A percentile compares a stretch with the other conserved stretches of the same genome.
These are phyloP conservation scores for Synaphobranchus kaupii DNA, from an alignment of 2,797 vertebrate species.

Conservation along the genomic window DNA sequence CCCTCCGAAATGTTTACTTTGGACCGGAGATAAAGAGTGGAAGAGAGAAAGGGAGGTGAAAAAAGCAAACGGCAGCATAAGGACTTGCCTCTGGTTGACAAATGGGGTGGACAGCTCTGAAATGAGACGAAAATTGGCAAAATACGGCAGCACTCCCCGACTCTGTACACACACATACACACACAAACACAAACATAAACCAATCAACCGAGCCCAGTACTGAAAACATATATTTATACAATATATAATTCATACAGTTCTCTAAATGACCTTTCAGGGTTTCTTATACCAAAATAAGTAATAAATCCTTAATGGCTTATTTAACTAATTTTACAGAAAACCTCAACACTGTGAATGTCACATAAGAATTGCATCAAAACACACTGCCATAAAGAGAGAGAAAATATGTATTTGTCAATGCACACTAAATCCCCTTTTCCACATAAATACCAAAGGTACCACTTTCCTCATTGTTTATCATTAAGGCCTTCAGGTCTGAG, in stretches of 20 bases:
- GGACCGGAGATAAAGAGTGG: not conserved
- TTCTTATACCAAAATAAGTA: not conserved
- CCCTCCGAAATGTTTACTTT: not conserved
- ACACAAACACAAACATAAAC: not conserved
- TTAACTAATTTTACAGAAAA: not conserved
- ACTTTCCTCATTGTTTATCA: not conserved
- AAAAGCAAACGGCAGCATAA: not conserved
- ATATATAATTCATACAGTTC: too few relatives aligned
- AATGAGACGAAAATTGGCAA: slow-evolving; percentile 56
- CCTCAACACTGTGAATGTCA: not conserved
- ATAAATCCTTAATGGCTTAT: not conserved
- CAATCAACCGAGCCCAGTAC: not conserved
- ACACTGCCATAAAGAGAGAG: not conserved
- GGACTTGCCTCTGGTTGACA: slow-evolving; percentile 55
- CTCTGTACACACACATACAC: slow-evolving; percentile 39
- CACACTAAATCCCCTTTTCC: not conserved
- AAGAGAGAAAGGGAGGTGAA: not conserved
- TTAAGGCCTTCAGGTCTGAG: not conserved
- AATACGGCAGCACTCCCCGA: slow-evolving; percentile 47
- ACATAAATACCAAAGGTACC: not conserved
- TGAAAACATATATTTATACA: slow-evolving; percentile 8
- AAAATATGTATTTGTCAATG: not conserved
- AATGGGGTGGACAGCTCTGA: slow-evolving; percentile 58
- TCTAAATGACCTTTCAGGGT: not conserved
- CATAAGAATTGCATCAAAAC: not conserved